These are phyloP conservation scores for Oceanites oceanicus DNA, from an alignment of 2,113 vertebrate genomes.

Conservation along the genomic window DNA sequence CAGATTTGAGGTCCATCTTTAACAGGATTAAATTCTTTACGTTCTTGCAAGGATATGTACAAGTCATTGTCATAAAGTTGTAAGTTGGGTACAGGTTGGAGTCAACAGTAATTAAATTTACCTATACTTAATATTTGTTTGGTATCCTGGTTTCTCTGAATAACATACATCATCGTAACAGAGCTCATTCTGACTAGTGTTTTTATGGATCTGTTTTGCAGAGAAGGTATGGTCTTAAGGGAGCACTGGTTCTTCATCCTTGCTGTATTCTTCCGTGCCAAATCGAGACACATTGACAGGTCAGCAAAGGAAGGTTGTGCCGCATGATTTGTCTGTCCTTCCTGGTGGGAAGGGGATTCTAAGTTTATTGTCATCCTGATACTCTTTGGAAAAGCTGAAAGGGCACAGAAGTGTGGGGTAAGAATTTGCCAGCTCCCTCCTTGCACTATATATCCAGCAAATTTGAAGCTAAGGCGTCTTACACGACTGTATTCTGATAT, in stretches of 20 bases:
- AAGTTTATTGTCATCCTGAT: background rate
- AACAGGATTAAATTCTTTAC: background rate
- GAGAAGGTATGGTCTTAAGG: background rate
- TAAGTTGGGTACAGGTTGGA: background rate
- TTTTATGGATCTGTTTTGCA: background rate
- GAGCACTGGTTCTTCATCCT: background rate
- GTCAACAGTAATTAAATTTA: background rate
- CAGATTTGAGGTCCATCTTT: background rate
- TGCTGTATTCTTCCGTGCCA: background rate
- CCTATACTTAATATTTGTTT: background rate
- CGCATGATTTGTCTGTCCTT: background rate
- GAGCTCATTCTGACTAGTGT: background rate
- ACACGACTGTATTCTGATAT: slow-evolving; percentile 4
- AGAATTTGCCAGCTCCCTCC: background rate
- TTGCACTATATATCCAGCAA: background rate
- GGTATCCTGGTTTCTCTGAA: background rate
- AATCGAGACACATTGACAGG: background rate
- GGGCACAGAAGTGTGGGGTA: background rate
- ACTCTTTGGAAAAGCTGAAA: background rate
- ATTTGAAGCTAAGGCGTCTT: slow-evolving; percentile 23
- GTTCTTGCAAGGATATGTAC: background rate
- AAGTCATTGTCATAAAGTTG: background rate
- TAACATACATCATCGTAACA: accelerated
- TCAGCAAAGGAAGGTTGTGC: background rate
- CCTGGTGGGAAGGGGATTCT: background rate